Percentiles rank a stretch among this genome's conserved stretches.
phyloP scores from a whole-genome alignment of 2,113 vertebrate genomes.

The Daphoenositta chrysoptera region DNA sequence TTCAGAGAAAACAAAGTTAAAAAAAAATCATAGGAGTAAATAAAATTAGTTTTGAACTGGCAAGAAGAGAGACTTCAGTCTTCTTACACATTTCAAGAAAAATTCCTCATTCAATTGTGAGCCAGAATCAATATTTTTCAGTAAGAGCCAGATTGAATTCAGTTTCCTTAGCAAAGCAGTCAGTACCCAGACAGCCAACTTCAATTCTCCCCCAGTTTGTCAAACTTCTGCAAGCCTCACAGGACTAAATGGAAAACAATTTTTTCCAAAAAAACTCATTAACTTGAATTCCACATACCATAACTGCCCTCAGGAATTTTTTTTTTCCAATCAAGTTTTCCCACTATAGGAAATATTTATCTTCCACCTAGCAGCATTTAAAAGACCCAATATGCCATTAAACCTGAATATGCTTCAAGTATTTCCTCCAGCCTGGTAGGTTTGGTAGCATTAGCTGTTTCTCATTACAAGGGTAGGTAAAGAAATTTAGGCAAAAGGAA shows the following conservation, averaged over 20 bases:
- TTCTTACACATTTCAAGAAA: slow-evolving; percentile 56
- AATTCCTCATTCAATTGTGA: slow-evolving; percentile 61
- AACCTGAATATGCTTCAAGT: neutral
- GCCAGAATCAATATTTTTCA: slow-evolving; percentile 70
- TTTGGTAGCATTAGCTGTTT: neutral
- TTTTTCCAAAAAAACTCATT: slow-evolving; percentile 16
- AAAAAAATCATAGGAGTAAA: slow-evolving; percentile 46
- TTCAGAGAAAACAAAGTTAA: slow-evolving; percentile 56
- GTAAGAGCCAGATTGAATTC: slow-evolving; percentile 57
- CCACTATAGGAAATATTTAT: slow-evolving; percentile 31
- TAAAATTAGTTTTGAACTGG: slow-evolving; percentile 53
- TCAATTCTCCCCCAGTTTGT: neutral
- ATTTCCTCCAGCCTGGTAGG: neutral
- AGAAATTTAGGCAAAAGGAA: neutral
- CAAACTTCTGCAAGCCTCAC: slow-evolving; percentile 30
- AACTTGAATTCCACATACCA: slow-evolving; percentile 28
- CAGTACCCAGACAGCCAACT: slow-evolving; percentile 5
- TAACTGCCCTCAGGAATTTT: slow-evolving; percentile 38
- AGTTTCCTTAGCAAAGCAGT: slow-evolving; percentile 45
- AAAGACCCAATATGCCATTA: slow-evolving; percentile 21
- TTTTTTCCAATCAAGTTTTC: slow-evolving; percentile 25
- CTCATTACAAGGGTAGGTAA: neutral
- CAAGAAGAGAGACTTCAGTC: slow-evolving; percentile 50
- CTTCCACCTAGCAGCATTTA: slow-evolving; percentile 32
- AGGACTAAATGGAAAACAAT: slow-evolving; percentile 17